A percentile compares a stretch with the other conserved stretches of the same genome.
These are phyloP conservation scores for Calidris pygmaea DNA, from an alignment of 2,113 vertebrate genomes.

Conservation along the genomic window DNA sequence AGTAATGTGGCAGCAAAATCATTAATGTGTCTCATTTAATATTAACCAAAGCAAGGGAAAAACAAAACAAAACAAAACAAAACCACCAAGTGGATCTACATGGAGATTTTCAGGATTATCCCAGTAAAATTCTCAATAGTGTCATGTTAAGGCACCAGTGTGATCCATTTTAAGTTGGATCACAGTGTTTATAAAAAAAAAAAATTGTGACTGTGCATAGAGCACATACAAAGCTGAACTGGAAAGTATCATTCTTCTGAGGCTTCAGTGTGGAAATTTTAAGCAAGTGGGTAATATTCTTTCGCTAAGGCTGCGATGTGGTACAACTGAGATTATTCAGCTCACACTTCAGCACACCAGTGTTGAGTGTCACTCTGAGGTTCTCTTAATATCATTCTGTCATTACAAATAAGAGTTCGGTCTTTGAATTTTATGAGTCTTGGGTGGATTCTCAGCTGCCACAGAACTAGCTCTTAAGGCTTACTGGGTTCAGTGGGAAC, in stretches of 20 bases:
- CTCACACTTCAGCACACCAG: not conserved
- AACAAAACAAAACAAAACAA: not conserved
- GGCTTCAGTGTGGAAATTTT: not conserved
- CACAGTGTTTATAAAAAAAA: not conserved
- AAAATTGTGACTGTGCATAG: not conserved
- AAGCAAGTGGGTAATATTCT: not conserved
- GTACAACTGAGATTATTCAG: not conserved
- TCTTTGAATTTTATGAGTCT: not conserved
- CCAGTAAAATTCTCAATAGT: not conserved
- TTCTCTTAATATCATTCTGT: not conserved
- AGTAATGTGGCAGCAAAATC: not conserved
- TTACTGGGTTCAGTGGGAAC: not conserved
- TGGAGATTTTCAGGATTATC: not conserved
- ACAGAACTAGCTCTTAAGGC: not conserved
- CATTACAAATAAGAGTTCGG: not conserved
- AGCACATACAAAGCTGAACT: not conserved
- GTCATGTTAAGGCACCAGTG: not conserved
- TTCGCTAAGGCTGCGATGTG: not conserved
- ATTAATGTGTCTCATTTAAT: not conserved
- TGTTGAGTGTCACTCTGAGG: not conserved
- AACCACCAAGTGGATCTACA: not conserved
- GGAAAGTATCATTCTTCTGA: not conserved
- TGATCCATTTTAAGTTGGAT: not conserved
- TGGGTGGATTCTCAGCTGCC: not conserved
- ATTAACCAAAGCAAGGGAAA: not conserved